Percentiles rank a stretch among this genome's conserved stretches.
Conservation (phyloP, 2,888 invertebrate species). For the Euphydryas editha region DNA sequence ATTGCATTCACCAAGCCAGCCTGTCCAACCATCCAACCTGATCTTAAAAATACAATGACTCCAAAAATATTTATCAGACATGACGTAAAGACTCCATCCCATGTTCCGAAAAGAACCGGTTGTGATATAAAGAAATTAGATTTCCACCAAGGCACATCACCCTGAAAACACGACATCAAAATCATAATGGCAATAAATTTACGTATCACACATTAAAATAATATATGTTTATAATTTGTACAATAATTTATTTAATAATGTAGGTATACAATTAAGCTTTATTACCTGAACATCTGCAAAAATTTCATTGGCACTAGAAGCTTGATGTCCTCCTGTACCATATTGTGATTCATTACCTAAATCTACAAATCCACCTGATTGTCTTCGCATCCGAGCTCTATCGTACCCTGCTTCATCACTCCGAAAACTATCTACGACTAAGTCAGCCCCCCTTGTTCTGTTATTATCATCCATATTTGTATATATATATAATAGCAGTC, state of each 20-base stretch:
- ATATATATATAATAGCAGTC: constrained; percentile 5
- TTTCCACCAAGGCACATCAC: constrained; percentile 96
- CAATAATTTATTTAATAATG: too few species aligned
- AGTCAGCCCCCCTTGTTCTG: constrained; percentile 65
- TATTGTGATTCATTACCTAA: constrained; percentile 89
- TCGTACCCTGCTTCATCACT: constrained; percentile 75
- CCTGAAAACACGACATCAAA: constrained; percentile 69
- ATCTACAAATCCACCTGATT: constrained; percentile 90
- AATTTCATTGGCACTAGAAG: constrained; percentile 94
- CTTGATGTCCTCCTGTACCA: constrained; percentile 92
- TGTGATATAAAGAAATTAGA: constrained; percentile 98
- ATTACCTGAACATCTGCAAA: constrained; percentile 94
- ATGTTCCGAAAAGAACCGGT: constrained; percentile 97
- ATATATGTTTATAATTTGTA: too few species aligned
- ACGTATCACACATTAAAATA: too few species aligned
- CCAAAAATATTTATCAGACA: constrained; percentile 99
- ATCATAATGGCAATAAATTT: background rate
- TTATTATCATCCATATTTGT: constrained; percentile 68
- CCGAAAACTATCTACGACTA: constrained; percentile 75
- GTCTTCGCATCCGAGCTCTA: constrained; percentile 82
- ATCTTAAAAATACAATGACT: constrained; percentile 97
- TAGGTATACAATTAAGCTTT: background rate
- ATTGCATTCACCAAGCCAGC: constrained; percentile 92
- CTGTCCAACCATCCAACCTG: constrained; percentile 98
- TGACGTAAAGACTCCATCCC: constrained; percentile 99